Evolutionary conservation across 1,140 invertebrate genomes (phyloP).

Genomic region (Orussus abietinus): DNA sequence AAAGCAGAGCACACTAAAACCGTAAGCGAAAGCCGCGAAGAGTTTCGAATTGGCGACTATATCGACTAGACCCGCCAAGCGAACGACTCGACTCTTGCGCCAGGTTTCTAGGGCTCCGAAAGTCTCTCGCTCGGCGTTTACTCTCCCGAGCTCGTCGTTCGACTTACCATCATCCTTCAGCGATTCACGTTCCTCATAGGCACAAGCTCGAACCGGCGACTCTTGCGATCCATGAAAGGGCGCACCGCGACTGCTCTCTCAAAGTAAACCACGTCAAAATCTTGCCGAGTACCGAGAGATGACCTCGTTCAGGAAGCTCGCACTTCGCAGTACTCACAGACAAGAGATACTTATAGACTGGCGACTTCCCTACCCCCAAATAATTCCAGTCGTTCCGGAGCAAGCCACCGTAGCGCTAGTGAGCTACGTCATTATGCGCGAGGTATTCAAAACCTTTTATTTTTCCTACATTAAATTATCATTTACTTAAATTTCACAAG

Average conservation of each 20-base stretch:
- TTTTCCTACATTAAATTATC: too few species aligned
- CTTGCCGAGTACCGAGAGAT: slow-evolving; percentile 11
- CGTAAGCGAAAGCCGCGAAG: too few species aligned
- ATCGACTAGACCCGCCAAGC: too few species aligned
- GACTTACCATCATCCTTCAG: slow-evolving; percentile 40
- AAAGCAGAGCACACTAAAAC: too few species aligned
- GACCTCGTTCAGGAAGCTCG: slow-evolving; percentile 23
- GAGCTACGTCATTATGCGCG: too few species aligned
- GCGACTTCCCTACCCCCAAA: slow-evolving; percentile 20
- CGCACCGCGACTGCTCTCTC: neutral
- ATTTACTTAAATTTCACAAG: slow-evolving; percentile 9
- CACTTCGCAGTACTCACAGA: slow-evolving; percentile 13
- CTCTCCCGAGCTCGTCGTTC: too few species aligned
- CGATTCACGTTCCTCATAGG: slow-evolving; percentile 25
- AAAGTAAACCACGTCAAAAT: slow-evolving; percentile 3
- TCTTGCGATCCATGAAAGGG: slow-evolving; percentile 17
- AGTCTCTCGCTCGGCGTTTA: too few species aligned
- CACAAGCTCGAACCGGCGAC: slow-evolving; percentile 12
- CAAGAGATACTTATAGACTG: slow-evolving; percentile 20
- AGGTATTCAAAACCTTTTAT: too few species aligned
- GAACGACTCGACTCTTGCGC: too few species aligned
- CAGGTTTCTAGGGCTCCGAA: too few species aligned
- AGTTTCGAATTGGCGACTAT: too few species aligned
- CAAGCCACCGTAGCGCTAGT: slow-evolving; percentile 15
- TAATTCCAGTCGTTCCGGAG: slow-evolving; percentile 10